Percentiles rank a stretch among this genome's conserved stretches.
These are phyloP conservation scores for Pseudomyrmex concolor DNA, from an alignment of 1,140 invertebrate species.

Conservation along the genomic window DNA sequence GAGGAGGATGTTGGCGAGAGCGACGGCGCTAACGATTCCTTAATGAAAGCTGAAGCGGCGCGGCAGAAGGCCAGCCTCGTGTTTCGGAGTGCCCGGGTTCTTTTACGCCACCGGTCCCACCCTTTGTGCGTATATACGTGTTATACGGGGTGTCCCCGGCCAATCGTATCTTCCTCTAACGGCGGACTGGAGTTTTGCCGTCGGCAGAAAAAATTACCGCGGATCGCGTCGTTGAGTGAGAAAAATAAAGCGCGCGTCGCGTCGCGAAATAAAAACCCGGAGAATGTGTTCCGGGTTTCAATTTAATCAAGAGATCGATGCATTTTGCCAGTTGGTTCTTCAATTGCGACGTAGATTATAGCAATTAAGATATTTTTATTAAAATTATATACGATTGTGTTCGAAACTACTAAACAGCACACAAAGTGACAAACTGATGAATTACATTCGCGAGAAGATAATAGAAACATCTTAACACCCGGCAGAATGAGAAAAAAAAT, in stretches of 20 bases:
- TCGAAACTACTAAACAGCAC: too few species aligned
- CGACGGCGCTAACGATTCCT: conserved; percentile 80
- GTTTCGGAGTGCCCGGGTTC: conserved; percentile 71
- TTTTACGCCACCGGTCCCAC: conserved; percentile 67
- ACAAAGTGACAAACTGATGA: too few species aligned
- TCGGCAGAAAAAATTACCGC: conserved; percentile 4
- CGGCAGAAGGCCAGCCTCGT: conserved; percentile 69
- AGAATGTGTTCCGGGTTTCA: conserved; percentile 1
- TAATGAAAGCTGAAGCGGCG: conserved; percentile 77
- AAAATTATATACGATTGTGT: too few species aligned
- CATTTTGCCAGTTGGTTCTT: too few species aligned
- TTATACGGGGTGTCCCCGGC: conserved; percentile 65
- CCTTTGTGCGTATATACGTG: conserved; percentile 59
- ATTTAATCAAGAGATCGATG: too few species aligned
- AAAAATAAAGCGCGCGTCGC: not conserved
- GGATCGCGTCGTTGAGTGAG: not conserved
- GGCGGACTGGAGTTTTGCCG: conserved; percentile 25
- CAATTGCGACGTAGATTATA: too few species aligned
- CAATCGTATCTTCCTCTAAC: conserved; percentile 29
- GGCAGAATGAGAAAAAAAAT: not conserved
- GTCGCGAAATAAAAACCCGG: not conserved
- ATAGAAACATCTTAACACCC: too few species aligned
- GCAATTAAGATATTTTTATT: too few species aligned
- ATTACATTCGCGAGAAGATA: too few species aligned
- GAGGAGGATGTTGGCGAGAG: conserved; percentile 75